These are phyloP conservation scores for Amyelois transitella DNA, from an alignment of 1,140 invertebrate species.

Conservation along the genomic window DNA sequence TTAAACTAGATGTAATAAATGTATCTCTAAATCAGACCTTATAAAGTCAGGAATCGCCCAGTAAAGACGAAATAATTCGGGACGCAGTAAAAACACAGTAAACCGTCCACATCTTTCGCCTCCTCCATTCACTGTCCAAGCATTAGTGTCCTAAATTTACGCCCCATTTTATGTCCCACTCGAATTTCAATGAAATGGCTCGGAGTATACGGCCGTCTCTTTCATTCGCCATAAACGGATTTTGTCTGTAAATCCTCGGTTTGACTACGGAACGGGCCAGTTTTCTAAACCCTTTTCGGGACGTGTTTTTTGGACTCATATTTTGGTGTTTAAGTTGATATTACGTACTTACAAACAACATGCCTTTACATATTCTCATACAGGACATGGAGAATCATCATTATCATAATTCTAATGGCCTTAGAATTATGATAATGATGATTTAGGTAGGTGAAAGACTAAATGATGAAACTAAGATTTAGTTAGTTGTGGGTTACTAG, in stretches of 20 bases:
- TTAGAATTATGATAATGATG: too few species aligned
- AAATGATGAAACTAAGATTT: too few species aligned
- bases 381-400: too few species aligned
- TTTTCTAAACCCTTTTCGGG: slow-evolving; percentile 30
- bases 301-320: slow-evolving; percentile 27
- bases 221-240: slow-evolving; percentile 43
- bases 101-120: slow-evolving; percentile 8
- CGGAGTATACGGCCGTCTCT: slow-evolving; percentile 20
- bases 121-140: slow-evolving; percentile 18
- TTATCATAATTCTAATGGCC: too few species aligned
- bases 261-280: slow-evolving; percentile 25
- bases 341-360: too few species aligned
- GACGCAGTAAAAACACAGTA: slow-evolving; percentile 7
- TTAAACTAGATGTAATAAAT: too few species aligned
- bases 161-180: slow-evolving; percentile 46
- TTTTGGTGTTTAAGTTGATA: not conserved
- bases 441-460: too few species aligned
- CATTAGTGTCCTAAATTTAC: slow-evolving; percentile 38
- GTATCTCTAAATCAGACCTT: slow-evolving; percentile 6
- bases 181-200: slow-evolving; percentile 56
- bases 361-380: too few species aligned
- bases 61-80: slow-evolving; percentile 11
- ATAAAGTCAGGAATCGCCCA: slow-evolving; percentile 1
- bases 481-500: too few species aligned
- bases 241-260: slow-evolving; percentile 43